phyloP scores from a whole-genome alignment of 2,797 vertebrate genomes.

The Tokudaia muenninki region DNA sequence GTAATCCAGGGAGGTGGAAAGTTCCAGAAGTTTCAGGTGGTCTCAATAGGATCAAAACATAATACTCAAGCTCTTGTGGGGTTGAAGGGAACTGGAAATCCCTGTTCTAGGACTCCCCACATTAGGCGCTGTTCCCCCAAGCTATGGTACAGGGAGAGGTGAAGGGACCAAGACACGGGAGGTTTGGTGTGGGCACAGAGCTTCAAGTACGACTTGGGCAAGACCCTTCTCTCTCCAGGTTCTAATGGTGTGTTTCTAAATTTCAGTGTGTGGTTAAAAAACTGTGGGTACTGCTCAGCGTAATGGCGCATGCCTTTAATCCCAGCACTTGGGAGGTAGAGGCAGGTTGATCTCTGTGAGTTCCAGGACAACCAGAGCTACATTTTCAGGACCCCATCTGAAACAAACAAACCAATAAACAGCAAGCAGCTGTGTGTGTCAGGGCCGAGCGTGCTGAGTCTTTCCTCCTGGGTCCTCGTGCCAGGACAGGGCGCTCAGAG shows the following conservation, averaged over 20 bases:
- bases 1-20: neutral
- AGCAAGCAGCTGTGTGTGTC: neutral
- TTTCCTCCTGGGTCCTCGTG: neutral
- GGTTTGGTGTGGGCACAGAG: neutral
- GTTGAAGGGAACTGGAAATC: neutral
- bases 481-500: conserved; percentile 27
- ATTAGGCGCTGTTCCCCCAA: neutral
- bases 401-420: neutral
- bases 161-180: conserved; percentile 32
- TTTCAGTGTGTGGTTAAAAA: neutral
- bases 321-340: neutral
- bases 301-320: neutral
- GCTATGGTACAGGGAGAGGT: neutral
- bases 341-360: neutral
- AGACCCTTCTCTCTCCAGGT: neutral
- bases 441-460: neutral
- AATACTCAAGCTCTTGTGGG: neutral
- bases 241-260: conserved; percentile 28
- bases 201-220: neutral
- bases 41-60: neutral
- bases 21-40: neutral
- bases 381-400: neutral
- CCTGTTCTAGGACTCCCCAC: neutral
- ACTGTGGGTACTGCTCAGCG: too few relatives aligned
- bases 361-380: neutral